phyloP scores from a whole-genome alignment of 2,888 invertebrate genomes.

The Emmelina monodactyla region DNA sequence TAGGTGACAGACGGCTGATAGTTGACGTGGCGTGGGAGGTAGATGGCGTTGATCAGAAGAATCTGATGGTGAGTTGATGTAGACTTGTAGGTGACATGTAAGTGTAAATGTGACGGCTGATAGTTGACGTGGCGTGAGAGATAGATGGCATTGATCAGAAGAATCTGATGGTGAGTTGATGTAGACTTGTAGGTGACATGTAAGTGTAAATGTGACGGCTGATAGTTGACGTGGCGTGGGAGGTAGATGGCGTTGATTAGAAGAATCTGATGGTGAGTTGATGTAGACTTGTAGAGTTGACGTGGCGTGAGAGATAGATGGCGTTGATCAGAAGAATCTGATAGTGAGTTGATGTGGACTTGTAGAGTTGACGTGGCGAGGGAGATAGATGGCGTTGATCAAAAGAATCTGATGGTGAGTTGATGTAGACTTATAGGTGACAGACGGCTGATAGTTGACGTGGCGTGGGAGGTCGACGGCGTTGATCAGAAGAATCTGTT shows the following conservation, averaged over 20 bases:
- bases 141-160: conserved; percentile 21
- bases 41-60: conserved; percentile 20
- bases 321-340: conserved; percentile 23
- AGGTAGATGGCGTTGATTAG: conserved; percentile 20
- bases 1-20: too few relatives aligned
- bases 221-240: conserved; percentile 36
- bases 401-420: conserved; percentile 32
- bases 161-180: conserved; percentile 32
- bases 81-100: too few relatives aligned
- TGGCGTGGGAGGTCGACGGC: conserved; percentile 32
- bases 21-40: conserved; percentile 40
- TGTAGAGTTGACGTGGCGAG: conserved; percentile 37
- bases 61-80: conserved; percentile 33
- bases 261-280: conserved; percentile 33
- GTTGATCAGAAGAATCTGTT: conserved; percentile 25
- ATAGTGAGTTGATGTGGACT: conserved; percentile 35
- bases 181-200: too few relatives aligned
- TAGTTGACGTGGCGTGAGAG: conserved; percentile 39
- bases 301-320: conserved; percentile 33
- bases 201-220: conserved; percentile 51
- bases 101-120: conserved; percentile 46
- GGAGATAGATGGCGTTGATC: conserved; percentile 23
- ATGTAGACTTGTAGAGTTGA: too few relatives aligned
- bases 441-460: conserved; percentile 41
- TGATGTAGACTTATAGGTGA: too few relatives aligned